These are phyloP conservation scores for Ciconia stormi DNA, from an alignment of 2,113 vertebrate species.

Conservation along the genomic window DNA sequence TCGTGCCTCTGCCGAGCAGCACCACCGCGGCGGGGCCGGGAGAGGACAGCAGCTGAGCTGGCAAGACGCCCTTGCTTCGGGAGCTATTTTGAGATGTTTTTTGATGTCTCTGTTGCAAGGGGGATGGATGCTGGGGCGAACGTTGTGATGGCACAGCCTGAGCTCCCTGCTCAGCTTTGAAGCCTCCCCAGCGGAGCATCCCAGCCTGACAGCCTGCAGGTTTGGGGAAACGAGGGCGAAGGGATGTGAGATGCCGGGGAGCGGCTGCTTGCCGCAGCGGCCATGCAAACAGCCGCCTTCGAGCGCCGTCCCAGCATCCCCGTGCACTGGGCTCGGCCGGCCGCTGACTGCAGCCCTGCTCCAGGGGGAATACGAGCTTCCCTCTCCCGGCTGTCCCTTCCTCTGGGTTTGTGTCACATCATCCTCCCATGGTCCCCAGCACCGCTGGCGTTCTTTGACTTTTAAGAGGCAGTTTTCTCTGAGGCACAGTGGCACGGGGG, in stretches of 20 bases:
- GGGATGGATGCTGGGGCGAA: constrained; percentile 13
- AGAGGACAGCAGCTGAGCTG: constrained; percentile 61
- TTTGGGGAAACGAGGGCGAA: neutral
- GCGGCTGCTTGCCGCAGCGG: accelerated
- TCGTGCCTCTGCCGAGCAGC: neutral
- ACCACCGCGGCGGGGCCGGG: accelerated
- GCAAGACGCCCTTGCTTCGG: neutral
- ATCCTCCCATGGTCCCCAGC: neutral
- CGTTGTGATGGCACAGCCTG: neutral
- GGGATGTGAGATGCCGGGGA: neutral
- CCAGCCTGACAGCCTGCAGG: neutral
- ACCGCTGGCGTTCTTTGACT: neutral
- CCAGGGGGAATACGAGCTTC: accelerated
- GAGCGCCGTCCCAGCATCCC: neutral
- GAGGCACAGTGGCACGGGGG: neutral
- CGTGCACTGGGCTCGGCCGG: accelerated
- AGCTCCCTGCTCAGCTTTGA: constrained; percentile 7
- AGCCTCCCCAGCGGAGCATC: accelerated
- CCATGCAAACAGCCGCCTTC: accelerated
- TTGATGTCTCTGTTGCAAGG: constrained; percentile 48
- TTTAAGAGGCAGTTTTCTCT: neutral
- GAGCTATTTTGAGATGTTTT: constrained; percentile 66
- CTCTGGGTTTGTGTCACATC: neutral
- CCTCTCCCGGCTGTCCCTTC: neutral
- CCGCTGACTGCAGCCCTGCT: neutral